Evolutionary conservation across 1,140 invertebrate genomes (phyloP), one percentile per base, ranked within the genome.

Genomic region (Drosophila nasuta): DNA sequence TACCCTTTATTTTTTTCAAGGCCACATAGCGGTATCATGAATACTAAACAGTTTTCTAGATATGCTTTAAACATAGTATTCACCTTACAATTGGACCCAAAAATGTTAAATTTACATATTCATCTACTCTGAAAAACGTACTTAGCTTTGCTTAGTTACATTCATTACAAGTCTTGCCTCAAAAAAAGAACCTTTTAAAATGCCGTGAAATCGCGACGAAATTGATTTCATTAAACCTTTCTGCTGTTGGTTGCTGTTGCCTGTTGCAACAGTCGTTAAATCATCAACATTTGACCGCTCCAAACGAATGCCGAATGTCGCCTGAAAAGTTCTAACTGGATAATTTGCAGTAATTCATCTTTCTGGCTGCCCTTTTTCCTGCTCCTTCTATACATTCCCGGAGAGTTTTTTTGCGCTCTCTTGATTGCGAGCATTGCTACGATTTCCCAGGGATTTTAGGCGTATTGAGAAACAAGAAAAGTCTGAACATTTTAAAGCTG

Each of bases 261-360:
- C 35, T 38, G 35, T 38, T n/a, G 41, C 41, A 43, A 43, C 41
- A 43, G 1, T 43, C 41, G n/a, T 75, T 69, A 75, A 75, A 56
- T 35, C 48, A 38, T 68, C 56, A 60, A 43, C 30, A 52, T 20
- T 25, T 52, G 56, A 46, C 8, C 48, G 17, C 49, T 33, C 41
- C 30, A 63, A 25, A 4, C 33, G 15, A 43, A 10, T 59, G 25
- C 17, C 45, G 20, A 56, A 41, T 62, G 66, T 54, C 13, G 33
- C 25, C 6, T 41, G 41, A 69, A 73, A 77, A 77, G 43, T 74
- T 77, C 75, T 85, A 89, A 88, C 81, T 85, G 81, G 78, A 89
- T 89, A 89, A 88, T 88, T 88, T 85, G 71, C 77, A 89, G 83
- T 85, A 88, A 88, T 88, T 88, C 81, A 88, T 88, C 83, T 85